Evolutionary conservation across 2,888 invertebrate species (phyloP).

Genomic region (Amblyjoppa fuscipennis): DNA sequence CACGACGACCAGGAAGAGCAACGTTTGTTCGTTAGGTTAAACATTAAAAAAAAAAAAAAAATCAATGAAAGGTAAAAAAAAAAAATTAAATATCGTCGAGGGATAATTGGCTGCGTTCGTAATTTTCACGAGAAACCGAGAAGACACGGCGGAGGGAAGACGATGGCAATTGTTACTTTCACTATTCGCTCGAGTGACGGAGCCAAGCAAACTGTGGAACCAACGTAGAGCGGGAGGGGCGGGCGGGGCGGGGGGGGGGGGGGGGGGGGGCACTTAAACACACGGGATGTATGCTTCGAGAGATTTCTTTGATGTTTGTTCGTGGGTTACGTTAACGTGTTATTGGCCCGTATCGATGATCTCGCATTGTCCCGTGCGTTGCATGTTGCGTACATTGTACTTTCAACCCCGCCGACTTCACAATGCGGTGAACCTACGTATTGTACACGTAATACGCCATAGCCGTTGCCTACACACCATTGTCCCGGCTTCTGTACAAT

Average conservation of each 20-base stretch:
- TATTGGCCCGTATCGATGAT: constrained; percentile 55
- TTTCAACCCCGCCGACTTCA: constrained; percentile 30
- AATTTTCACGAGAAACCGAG: constrained; percentile 43
- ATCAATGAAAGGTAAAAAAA: neutral
- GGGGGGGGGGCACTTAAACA: neutral
- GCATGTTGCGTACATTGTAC: constrained; percentile 20
- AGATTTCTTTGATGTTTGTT: constrained; percentile 14
- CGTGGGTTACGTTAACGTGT: constrained; percentile 38
- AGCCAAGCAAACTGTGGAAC: constrained; percentile 8
- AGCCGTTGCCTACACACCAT: constrained; percentile 54
- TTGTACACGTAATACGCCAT: constrained; percentile 52
- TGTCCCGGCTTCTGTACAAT: constrained; percentile 51
- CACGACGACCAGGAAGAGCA: neutral
- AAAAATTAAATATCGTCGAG: constrained; percentile 18
- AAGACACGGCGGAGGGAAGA: constrained; percentile 24
- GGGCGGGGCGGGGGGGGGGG: too few relatives aligned
- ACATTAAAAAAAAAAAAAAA: neutral
- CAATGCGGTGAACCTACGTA: constrained; percentile 31
- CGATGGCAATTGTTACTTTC: constrained; percentile 55
- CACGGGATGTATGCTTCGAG: constrained; percentile 5
- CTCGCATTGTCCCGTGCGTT: constrained; percentile 32
- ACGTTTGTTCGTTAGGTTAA: neutral
- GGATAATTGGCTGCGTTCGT: constrained; percentile 42
- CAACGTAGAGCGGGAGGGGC: neutral
- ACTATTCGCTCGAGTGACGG: constrained; percentile 36